Evolutionary conservation across 2,113 vertebrate genomes (phyloP), one percentile per base, ranked within the genome.

Genomic region (Brachyhypopomus gauderio): DNA sequence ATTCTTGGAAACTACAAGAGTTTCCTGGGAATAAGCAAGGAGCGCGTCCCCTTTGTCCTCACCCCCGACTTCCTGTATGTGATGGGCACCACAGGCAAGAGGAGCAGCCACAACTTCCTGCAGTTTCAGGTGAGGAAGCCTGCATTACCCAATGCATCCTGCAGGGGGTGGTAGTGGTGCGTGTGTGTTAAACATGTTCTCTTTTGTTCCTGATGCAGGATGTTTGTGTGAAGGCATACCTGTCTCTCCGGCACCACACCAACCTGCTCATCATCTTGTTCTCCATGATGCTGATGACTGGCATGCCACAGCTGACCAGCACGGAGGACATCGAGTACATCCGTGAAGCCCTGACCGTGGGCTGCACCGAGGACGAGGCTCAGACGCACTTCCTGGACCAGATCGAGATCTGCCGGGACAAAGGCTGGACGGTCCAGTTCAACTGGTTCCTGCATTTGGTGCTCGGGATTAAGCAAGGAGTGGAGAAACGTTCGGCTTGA

Each of bases 261-360:
- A 97, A 97, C 92, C 93, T 99, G 52, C 94, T 99, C 88, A 98
- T 99, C 92, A 97, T 98, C 87, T 91, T 99, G 25, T 99, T 99
- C 93, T 98, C 97, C 88, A 99, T 99, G 98, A 99, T 99, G 98
- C 91, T 99, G 36, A 99, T 99, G 98, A 99, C 98, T 5, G 98
- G 98, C 3, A 99, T 99, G 97, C 98, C 98, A 3, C 97, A 99
- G 48, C 89, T 99, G 86, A 99, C 97, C 63, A 99, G 97, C 86
- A 99, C 96, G 88, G 97, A 99, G 89, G 98, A 99, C 64, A 98
- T 99, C 0, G 97, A 98, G 83, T 99, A 99, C 78, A 99, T 99
- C 88, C 94, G 96, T 0, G 98, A 97, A 70, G 96, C 98, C 0
- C 91, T 99, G 82, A 99, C 96, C 0, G 97, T 99, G 3, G 97